Evolutionary conservation across 2,797 vertebrate genomes (phyloP).

Genomic region (Botia kubotai): DNA sequence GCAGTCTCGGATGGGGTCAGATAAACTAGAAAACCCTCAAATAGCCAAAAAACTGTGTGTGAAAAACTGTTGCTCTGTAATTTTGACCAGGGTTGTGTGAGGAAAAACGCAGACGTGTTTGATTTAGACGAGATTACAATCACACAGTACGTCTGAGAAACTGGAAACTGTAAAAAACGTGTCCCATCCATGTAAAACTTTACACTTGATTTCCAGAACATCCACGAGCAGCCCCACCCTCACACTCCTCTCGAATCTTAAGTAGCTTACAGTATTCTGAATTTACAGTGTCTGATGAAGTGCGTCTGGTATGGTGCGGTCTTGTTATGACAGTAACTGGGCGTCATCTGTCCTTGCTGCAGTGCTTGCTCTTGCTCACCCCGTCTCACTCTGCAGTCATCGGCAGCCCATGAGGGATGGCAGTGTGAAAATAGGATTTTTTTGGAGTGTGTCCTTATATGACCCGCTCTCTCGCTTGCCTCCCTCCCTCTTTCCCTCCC

Average conservation of each 20-base stretch:
- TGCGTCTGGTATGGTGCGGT: neutral
- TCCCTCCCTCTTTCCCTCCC: constrained; percentile 31
- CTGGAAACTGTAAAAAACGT: constrained; percentile 18
- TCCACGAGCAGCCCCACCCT: neutral
- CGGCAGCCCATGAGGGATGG: constrained; percentile 52
- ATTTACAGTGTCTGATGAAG: neutral
- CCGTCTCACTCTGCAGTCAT: constrained; percentile 55
- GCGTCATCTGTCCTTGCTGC: constrained; percentile 26
- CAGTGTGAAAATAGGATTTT: constrained; percentile 44
- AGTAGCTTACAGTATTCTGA: neutral
- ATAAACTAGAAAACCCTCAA: neutral
- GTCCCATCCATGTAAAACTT: neutral
- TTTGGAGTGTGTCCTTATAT: constrained; percentile 58
- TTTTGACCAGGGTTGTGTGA: constrained; percentile 5
- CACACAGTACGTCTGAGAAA: neutral
- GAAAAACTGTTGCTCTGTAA: neutral
- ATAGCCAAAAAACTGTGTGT: neutral
- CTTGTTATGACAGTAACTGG: constrained; percentile 28
- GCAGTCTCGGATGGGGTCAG: neutral
- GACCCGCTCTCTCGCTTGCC: constrained; percentile 57
- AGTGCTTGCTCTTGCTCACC: constrained; percentile 36
- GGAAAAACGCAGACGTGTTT: constrained; percentile 30
- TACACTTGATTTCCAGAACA: neutral
- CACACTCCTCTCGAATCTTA: neutral
- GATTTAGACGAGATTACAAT: neutral